Evolutionary conservation across 1,140 invertebrate genomes (phyloP), one percentile per base, ranked within the genome.

Genomic region (Magallana gigas): DNA sequence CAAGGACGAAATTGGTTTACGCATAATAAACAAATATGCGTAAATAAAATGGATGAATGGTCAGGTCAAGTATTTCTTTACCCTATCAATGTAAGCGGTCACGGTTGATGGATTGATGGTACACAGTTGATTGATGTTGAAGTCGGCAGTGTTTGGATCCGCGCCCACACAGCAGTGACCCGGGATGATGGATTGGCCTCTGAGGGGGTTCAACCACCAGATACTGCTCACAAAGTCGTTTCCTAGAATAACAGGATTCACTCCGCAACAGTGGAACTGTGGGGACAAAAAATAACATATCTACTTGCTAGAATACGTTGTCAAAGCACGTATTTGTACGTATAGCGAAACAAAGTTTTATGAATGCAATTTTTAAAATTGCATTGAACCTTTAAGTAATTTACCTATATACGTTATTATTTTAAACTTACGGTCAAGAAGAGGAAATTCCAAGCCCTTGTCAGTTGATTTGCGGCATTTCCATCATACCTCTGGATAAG

Each of bases 241-340:
- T 18, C 57, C 83, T n/a, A 82, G 68, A 57, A 88, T 56, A 48
- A 76, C 23, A 56, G 57, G 87, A 57, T 88, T 88, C 12, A 88
- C 87, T 36, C 87, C 87, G 57, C 87, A 88, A 62, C 87, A 88
- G 18, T 88, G 87, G 36, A 88, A 88, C 87, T 88, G 16, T 11
- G 64, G 36, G 64, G 36, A 4, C 3, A 48, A 48, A 48, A 48
- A 48, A 48, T 48, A 48, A 48, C 36, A 48, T 48, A 5, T 48
- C 36, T 48, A 48, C 36, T 23, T 23, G 23, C 23, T 48, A 48
- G 5, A 48, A 48, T 48, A 5, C 36, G 36, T 48, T 48, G 1
- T 48, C 36, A 48, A 48, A 48, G 36, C 36, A 5, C 36, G 36
- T 48, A 4, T 1, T 48, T 48, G 2, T 48, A 48, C 36, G 36